These are phyloP conservation scores for Columbina picui DNA, from an alignment of 2,113 vertebrate species.

Conservation along the genomic window DNA sequence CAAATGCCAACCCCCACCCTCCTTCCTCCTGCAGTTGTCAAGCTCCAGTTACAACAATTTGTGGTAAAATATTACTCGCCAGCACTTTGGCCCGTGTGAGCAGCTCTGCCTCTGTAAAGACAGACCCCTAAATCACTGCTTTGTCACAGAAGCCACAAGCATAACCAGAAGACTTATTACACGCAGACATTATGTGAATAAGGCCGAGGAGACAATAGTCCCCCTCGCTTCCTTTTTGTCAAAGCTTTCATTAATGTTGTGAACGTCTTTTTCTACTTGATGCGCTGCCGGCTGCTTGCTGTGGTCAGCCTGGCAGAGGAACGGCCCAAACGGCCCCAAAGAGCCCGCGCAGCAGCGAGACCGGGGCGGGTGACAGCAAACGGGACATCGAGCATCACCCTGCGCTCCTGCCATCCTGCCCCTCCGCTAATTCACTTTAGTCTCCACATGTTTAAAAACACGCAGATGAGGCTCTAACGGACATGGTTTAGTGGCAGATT, in stretches of 20 bases:
- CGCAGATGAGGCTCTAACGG: too few relatives aligned
- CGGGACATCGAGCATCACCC: background rate
- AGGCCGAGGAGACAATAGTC: slow-evolving; percentile 49
- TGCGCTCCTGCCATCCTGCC: rapidly evolving
- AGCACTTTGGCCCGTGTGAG: slow-evolving; percentile 24
- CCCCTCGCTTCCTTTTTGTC: slow-evolving; percentile 18
- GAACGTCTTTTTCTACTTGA: background rate
- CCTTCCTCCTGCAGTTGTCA: slow-evolving; percentile 26
- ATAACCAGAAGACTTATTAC: slow-evolving; percentile 61
- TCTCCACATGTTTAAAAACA: too few relatives aligned
- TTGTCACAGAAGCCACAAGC: slow-evolving; percentile 69
- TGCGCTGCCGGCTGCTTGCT: background rate
- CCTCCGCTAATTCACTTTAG: rapidly evolving
- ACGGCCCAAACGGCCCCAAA: background rate
- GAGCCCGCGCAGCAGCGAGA: background rate
- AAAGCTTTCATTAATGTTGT: slow-evolving; percentile 51
- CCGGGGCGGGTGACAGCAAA: rapidly evolving
- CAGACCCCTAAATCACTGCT: slow-evolving; percentile 67
- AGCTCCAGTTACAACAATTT: slow-evolving; percentile 67
- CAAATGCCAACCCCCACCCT: background rate
- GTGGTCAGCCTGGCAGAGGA: background rate
- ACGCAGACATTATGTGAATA: background rate
- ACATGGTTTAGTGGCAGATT: too few relatives aligned
- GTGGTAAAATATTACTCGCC: slow-evolving; percentile 65
- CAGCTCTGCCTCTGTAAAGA: slow-evolving; percentile 36